Evolutionary conservation across 1,140 invertebrate species (phyloP).

Genomic region (Wiebesia pumilae): DNA sequence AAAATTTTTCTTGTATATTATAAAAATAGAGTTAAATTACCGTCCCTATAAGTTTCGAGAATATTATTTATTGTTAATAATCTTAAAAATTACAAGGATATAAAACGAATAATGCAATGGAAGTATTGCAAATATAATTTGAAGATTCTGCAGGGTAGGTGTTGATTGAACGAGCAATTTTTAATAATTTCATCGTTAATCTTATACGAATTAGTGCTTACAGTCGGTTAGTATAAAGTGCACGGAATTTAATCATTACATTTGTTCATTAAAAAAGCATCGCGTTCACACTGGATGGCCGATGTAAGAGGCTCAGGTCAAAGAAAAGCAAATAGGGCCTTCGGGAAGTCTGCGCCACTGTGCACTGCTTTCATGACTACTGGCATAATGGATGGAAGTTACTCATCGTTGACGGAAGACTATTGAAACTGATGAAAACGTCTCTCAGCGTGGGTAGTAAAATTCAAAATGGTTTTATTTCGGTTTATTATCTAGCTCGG

Average conservation of each 20-base stretch:
- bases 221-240: background rate
- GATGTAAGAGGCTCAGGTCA: conserved; percentile 6
- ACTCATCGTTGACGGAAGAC: conserved; percentile 27
- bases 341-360: background rate
- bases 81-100: too few relatives aligned
- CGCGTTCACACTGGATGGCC: background rate
- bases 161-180: too few relatives aligned
- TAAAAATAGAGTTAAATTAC: too few relatives aligned
- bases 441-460: conserved; percentile 50
- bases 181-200: background rate
- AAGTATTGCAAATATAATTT: too few relatives aligned
- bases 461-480: conserved; percentile 62
- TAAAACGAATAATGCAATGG: too few relatives aligned
- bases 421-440: conserved; percentile 40
- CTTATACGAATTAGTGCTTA: background rate
- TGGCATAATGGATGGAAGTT: conserved; percentile 27
- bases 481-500: conserved; percentile 59
- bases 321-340: conserved; percentile 11
- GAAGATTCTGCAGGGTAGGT: too few relatives aligned
- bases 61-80: too few relatives aligned
- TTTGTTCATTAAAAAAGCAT: background rate
- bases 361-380: background rate
- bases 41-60: too few relatives aligned
- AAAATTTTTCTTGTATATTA: too few relatives aligned
- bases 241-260: background rate